A percentile compares a stretch with the other conserved stretches of the same genome.
phyloP scores from a whole-genome alignment of 2,113 vertebrate genomes.

The Dicrurus megarhynchus region DNA sequence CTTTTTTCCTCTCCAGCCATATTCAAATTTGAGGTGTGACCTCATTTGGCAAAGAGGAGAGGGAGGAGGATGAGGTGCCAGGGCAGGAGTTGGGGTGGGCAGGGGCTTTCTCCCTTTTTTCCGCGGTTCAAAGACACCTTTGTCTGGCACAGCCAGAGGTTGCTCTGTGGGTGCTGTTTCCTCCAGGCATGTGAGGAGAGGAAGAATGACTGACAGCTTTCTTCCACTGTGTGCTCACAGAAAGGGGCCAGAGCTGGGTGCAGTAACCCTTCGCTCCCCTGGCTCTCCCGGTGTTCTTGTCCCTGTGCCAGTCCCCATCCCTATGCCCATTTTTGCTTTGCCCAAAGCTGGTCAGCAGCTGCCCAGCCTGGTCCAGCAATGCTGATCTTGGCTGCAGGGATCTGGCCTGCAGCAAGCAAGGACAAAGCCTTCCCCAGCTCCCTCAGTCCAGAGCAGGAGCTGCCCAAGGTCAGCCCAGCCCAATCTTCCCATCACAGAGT shows the following conservation, averaged over 20 bases:
- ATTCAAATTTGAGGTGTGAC: not conserved
- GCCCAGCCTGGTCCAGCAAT: not conserved
- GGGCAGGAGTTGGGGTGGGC: not conserved
- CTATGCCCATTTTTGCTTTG: not conserved
- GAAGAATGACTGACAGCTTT: not conserved
- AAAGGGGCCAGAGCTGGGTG: not conserved
- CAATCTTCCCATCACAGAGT: not conserved
- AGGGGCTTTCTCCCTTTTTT: not conserved
- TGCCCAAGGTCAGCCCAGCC: not conserved
- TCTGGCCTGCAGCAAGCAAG: not conserved
- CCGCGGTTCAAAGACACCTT: not conserved
- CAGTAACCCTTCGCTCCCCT: not conserved
- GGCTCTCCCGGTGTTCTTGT: rapidly evolving
- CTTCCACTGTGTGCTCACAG: not conserved
- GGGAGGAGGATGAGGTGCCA: not conserved
- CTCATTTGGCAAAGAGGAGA: not conserved
- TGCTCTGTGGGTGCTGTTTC: not conserved
- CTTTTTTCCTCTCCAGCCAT: not conserved
- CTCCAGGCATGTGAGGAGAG: not conserved
- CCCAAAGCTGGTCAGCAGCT: not conserved
- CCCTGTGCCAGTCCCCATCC: not conserved
- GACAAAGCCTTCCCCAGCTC: not conserved
- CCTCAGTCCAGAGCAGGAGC: not conserved
- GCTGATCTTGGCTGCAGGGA: not conserved
- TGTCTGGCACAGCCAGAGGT: not conserved